A percentile compares a stretch with the other conserved stretches of the same genome.
Conservation (phyloP, 1,140 invertebrate genomes). For the Orius insidiosus region DNA sequence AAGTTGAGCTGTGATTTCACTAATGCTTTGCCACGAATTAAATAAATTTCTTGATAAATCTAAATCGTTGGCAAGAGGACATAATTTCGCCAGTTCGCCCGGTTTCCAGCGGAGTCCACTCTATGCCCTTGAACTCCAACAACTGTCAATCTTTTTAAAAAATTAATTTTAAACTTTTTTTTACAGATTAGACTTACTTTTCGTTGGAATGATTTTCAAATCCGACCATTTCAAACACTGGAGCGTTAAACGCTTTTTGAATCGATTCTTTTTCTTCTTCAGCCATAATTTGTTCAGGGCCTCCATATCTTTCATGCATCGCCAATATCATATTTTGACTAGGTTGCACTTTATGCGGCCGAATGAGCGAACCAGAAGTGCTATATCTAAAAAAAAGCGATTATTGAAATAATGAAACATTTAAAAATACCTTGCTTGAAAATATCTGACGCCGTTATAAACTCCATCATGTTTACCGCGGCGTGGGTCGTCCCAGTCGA, state of each 20-base stretch:
- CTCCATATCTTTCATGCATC: conserved; percentile 53
- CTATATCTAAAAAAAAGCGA: conserved; percentile 29
- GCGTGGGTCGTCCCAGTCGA: conserved; percentile 80
- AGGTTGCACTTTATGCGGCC: conserved; percentile 57
- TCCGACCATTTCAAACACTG: conserved; percentile 71
- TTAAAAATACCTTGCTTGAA: conserved; percentile 55
- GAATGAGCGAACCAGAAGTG: conserved; percentile 69
- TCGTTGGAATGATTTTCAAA: conserved; percentile 35
- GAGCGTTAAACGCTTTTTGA: conserved; percentile 48
- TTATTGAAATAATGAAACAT: background rate
- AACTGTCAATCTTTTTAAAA: conserved; percentile 42
- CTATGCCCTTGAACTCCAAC: conserved; percentile 48
- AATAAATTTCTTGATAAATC: conserved; percentile 71
- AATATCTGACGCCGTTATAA: conserved; percentile 64
- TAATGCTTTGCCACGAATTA: conserved; percentile 58
- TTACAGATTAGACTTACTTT: too few species aligned
- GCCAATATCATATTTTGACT: conserved; percentile 51
- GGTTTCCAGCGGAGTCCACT: conserved; percentile 43
- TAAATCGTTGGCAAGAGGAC: conserved; percentile 54
- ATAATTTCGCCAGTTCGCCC: conserved; percentile 37
- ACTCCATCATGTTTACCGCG: conserved; percentile 83
- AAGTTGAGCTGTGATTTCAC: conserved; percentile 52
- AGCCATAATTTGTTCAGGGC: conserved; percentile 38
- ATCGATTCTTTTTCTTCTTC: conserved; percentile 39
- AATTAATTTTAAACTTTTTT: too few species aligned